Base-by-base conservation (phyloP, 1,140 invertebrate genomes). In the Antheraea mylitta region DNA sequence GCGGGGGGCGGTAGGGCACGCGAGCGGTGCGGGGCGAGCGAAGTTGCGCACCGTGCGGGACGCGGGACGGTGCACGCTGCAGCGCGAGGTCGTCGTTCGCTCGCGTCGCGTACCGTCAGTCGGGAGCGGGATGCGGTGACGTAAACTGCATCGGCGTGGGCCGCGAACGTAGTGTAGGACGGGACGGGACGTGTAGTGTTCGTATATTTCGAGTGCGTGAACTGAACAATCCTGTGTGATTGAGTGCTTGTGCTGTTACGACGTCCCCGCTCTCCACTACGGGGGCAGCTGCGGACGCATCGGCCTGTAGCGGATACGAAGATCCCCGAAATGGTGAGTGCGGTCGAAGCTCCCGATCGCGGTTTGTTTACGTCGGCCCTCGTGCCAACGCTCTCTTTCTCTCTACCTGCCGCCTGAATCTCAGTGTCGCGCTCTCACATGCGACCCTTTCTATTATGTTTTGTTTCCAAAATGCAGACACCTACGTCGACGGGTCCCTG, bases 71-170 rank as follows among this genome's bases (percentile, higher is more conserved):
- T 86, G 86, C 87, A 90, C 86, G 85, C 81, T 89, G 89, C 86
- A 89, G 86, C 87, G 85, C 85, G 87, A 89, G 87, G 86, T 90
- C 87, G 89, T 89, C 86, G 87, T 82, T 89, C 87, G 89, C 87
- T 85, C 82, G 84, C 86, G 77, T 77, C 77, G 81, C 79, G 82
- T 69, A 70, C 75, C 59, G 87, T 82, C 89, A 91, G 89, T 91
- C 87, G 86, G 89, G 87, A 91, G 89, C 89, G 89, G 89, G 89
- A 90, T 91, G 89, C 89, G 89, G 89, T 91, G 89, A 91, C 89
- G 89, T 90, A 90, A 87, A 89, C 86, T 91, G 89, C 89, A 91
- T 81, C 84, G 89, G 89, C 88, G 83, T 78, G 85, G 83, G 89
- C 87, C 89, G 88, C 80, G 66, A 85, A 79, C 86, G 87, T 91